Percentiles rank a stretch among this genome's conserved stretches.
Conservation (phyloP, 2,113 vertebrate species). For the Sigmodon hispidus region DNA sequence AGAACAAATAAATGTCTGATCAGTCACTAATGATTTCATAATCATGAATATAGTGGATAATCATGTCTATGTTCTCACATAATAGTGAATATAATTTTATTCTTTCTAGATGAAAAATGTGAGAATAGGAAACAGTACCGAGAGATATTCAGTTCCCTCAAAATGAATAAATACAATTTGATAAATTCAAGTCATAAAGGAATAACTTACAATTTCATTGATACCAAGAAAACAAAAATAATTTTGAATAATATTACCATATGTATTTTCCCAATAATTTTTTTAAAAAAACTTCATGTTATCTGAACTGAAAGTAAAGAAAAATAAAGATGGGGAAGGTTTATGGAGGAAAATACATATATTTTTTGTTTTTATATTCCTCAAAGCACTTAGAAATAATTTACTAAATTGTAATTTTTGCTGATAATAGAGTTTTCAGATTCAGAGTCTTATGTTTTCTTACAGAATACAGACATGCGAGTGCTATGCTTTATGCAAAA, state of each 20-base stretch:
- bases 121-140: neutral
- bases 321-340: neutral
- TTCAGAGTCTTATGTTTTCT: constrained; percentile 3
- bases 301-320: neutral
- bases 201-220: constrained; percentile 5
- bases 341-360: neutral
- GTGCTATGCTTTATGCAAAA: constrained; percentile 16
- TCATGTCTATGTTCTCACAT: neutral
- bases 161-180: neutral
- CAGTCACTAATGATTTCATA: neutral
- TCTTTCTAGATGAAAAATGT: neutral
- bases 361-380: neutral
- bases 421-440: neutral
- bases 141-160: neutral
- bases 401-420: neutral
- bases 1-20: neutral
- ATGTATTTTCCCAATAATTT: neutral
- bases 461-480: neutral
- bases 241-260: neutral
- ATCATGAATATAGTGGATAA: neutral
- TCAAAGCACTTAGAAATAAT: neutral
- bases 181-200: neutral
- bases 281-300: neutral
- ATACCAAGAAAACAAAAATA: neutral
- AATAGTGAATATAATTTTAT: neutral